Percentiles rank a stretch among this genome's conserved stretches.
Conservation (phyloP, 2,113 vertebrate genomes). For the Ailuropoda melanoleuca region DNA sequence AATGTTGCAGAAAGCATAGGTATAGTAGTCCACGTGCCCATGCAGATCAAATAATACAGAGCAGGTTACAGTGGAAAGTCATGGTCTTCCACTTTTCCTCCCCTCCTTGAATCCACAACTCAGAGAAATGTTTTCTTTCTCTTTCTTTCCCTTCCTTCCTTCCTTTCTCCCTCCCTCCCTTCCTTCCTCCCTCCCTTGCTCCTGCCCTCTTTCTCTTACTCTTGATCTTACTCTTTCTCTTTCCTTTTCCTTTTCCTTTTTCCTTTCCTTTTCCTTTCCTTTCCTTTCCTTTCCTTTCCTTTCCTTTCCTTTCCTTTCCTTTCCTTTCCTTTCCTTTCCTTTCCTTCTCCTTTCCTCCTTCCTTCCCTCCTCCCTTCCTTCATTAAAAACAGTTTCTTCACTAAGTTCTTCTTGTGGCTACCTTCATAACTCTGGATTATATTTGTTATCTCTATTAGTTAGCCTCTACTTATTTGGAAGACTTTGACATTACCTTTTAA, state of each 20-base stretch:
- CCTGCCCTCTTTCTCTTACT: no score
- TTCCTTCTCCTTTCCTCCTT: background rate
- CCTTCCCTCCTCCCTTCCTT: background rate
- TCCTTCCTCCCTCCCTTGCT: background rate
- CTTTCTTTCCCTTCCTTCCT: background rate
- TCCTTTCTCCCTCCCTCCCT: no score
- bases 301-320: background rate
- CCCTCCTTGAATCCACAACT: background rate
- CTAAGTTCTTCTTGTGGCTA: background rate
- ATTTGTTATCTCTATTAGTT: background rate
- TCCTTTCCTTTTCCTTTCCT: no score
- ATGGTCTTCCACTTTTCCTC: background rate
- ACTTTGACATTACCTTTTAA: background rate
- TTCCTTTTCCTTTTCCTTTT: background rate
- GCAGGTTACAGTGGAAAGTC: background rate
- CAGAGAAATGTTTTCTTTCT: background rate
- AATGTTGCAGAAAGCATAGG: background rate
- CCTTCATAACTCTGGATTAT: background rate
- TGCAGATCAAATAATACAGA: background rate
- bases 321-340: background rate
- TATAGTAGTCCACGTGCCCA: background rate
- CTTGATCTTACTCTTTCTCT: no score
- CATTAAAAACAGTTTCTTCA: background rate
- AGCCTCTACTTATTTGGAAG: background rate
- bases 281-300: fast-evolving